Conservation (phyloP, 2,113 vertebrate genomes). For the Sinocyclocheilus anshuiensis region DNA sequence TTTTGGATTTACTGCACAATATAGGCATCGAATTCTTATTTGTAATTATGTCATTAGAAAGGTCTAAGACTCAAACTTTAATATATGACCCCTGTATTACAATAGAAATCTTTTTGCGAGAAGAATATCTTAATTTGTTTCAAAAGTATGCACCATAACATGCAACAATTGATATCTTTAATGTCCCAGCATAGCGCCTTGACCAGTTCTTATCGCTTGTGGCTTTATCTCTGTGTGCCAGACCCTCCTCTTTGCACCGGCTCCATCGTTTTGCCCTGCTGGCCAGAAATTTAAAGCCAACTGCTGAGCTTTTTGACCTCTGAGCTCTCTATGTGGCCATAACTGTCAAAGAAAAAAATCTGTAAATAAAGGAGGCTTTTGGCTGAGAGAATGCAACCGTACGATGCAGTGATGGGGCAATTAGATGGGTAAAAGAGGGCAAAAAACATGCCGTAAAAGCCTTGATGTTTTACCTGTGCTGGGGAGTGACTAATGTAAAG, state of each 20-base stretch:
- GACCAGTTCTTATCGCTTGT: slow-evolving; percentile 44
- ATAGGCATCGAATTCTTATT: neutral
- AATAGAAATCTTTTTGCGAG: neutral
- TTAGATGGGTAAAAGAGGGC: neutral
- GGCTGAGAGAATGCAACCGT: neutral
- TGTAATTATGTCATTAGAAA: neutral
- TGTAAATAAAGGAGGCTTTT: slow-evolving; percentile 8
- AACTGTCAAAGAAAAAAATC: slow-evolving; percentile 32
- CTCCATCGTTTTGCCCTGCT: slow-evolving; percentile 20
- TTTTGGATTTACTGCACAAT: neutral
- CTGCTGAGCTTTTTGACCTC: slow-evolving; percentile 20
- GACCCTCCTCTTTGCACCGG: slow-evolving; percentile 44
- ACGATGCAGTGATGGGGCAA: neutral
- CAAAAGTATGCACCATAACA: neutral
- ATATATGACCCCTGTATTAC: neutral
- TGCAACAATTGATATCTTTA: neutral
- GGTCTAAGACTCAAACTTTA: neutral
- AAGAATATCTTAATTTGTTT: neutral
- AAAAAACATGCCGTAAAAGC: neutral
- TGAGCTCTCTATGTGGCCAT: slow-evolving; percentile 9
- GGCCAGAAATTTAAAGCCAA: slow-evolving; percentile 5
- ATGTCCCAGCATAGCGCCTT: slow-evolving; percentile 35
- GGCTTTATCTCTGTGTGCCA: slow-evolving; percentile 52
- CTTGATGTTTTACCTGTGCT: neutral
- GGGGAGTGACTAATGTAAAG: neutral